A percentile compares a stretch with the other conserved stretches of the same genome.
Evolutionary conservation across 2,888 invertebrate species (phyloP).

Genomic region (Tenodera sinensis): DNA sequence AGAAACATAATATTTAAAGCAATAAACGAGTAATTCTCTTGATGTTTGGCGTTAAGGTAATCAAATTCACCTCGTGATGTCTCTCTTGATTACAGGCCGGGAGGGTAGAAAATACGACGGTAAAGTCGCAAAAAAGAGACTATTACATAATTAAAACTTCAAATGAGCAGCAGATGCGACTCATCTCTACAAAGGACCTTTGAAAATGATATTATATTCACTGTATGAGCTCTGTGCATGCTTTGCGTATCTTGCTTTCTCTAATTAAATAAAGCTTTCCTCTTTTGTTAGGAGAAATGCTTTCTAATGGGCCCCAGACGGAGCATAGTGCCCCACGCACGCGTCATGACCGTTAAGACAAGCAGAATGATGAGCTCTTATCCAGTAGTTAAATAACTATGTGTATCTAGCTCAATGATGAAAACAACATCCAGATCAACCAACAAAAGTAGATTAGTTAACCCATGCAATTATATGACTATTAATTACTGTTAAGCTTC

Average conservation of each 20-base stretch:
- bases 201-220: neutral
- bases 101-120: neutral
- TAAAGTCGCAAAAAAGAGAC: neutral
- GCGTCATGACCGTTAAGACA: neutral
- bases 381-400: no score
- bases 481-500: no score
- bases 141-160: neutral
- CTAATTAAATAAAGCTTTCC: neutral
- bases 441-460: no score
- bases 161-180: neutral
- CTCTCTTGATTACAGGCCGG: neutral
- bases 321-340: neutral
- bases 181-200: neutral
- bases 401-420: no score
- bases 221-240: neutral
- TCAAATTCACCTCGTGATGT: neutral
- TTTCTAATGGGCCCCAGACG: neutral
- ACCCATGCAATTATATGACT: no score
- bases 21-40: neutral
- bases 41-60: neutral
- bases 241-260: neutral
- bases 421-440: no score
- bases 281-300: neutral
- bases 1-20: neutral
- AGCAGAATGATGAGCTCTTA: neutral